phyloP scores from a whole-genome alignment of 2,113 vertebrate species.

The Cyanoderma ruficeps region DNA sequence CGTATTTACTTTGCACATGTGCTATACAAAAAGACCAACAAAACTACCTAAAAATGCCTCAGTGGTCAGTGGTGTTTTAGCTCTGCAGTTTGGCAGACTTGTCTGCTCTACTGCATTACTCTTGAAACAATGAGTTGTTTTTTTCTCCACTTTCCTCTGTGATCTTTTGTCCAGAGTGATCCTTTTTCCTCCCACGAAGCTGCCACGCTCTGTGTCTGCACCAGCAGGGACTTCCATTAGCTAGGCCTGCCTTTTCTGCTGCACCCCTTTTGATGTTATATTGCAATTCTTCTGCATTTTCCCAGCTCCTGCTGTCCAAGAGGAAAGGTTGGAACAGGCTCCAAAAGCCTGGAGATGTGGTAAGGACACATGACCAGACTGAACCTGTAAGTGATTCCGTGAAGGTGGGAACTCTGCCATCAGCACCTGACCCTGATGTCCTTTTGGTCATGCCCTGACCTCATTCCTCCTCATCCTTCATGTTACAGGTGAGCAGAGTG shows the following conservation, averaged over 20 bases:
- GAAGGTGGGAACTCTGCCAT: neutral
- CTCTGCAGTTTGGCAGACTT: neutral
- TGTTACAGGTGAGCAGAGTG: neutral
- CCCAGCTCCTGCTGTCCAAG: neutral
- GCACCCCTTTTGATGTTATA: neutral
- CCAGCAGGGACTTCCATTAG: neutral
- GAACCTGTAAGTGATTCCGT: neutral
- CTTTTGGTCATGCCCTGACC: no score
- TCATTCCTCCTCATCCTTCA: neutral
- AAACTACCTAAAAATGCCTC: neutral
- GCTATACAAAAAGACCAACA: neutral
- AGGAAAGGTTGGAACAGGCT: neutral
- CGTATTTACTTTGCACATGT: neutral
- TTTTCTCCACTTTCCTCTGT: neutral
- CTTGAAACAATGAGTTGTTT: neutral
- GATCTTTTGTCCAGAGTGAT: neutral
- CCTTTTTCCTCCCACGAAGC: neutral
- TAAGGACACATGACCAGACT: no score
- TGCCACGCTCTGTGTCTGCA: neutral
- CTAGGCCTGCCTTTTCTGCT: neutral
- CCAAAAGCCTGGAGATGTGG: neutral
- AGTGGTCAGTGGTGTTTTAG: neutral
- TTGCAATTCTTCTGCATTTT: neutral
- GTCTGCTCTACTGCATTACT: neutral
- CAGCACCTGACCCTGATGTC: neutral